Conservation (phyloP, 1,140 invertebrate species). For the Dendroctonus ponderosae region DNA sequence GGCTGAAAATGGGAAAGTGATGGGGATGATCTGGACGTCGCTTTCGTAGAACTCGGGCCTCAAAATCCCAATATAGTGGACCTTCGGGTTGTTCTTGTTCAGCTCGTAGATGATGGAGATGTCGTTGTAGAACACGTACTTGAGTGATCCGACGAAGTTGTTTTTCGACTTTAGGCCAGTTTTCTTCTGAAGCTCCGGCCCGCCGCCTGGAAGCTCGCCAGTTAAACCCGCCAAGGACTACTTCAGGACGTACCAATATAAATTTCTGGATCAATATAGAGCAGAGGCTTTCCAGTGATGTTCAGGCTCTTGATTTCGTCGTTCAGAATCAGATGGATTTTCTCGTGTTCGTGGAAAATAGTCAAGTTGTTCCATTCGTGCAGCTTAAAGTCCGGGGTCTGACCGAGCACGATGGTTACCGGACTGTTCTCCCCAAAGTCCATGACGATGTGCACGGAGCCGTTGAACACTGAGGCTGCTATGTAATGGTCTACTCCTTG, state of each 20-base stretch:
- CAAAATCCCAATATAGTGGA: constrained; percentile 66
- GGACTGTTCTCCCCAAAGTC: constrained; percentile 79
- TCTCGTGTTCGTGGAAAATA: constrained; percentile 72
- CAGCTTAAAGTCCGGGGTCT: constrained; percentile 64
- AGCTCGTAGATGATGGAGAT: constrained; percentile 87
- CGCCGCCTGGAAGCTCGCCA: constrained; percentile 54
- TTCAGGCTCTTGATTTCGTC: constrained; percentile 65
- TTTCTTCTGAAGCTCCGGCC: constrained; percentile 70
- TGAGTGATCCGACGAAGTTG: constrained; percentile 80
- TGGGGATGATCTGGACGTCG: constrained; percentile 83
- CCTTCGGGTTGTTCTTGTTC: constrained; percentile 76
- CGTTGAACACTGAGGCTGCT: constrained; percentile 75
- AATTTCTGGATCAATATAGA: constrained; percentile 90
- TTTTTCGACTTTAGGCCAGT: constrained; percentile 70
- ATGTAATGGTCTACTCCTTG: constrained; percentile 76
- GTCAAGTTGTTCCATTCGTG: constrained; percentile 89
- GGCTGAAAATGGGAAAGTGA: constrained; percentile 87
- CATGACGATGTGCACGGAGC: constrained; percentile 75
- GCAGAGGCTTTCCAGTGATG: constrained; percentile 69
- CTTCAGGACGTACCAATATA: constrained; percentile 64
- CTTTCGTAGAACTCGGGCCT: constrained; percentile 80
- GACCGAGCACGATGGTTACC: constrained; percentile 61
- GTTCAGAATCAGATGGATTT: constrained; percentile 72
- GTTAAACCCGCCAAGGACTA: not conserved
- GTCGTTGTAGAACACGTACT: constrained; percentile 91